A percentile compares a stretch with the other conserved stretches of the same genome.
phyloP scores from a whole-genome alignment of 2,888 invertebrate species.

The Ametastegia equiseti region DNA sequence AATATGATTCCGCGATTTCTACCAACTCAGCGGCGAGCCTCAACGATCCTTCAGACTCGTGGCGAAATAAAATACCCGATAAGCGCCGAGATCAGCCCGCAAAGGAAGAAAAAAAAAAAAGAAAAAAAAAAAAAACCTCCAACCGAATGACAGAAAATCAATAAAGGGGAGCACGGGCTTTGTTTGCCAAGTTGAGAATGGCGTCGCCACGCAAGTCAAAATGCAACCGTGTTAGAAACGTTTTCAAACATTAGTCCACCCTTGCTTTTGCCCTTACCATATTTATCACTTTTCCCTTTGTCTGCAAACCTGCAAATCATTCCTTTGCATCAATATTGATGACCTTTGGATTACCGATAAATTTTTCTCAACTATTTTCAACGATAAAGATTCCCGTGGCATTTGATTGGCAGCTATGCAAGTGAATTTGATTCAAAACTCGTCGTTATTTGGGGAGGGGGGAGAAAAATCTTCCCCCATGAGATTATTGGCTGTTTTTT shows the following conservation, averaged over 20 bases:
- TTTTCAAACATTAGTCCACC: neutral
- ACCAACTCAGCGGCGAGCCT: conserved; percentile 22
- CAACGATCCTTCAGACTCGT: conserved; percentile 34
- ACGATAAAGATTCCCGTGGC: too few species aligned
- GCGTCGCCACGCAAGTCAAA: conserved; percentile 19
- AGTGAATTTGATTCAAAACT: too few species aligned
- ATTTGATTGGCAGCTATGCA: too few species aligned
- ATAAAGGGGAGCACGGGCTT: conserved; percentile 29
- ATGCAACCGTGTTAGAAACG: neutral
- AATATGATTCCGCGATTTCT: conserved; percentile 24
- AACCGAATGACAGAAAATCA: conserved; percentile 34
- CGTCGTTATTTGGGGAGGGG: too few species aligned
- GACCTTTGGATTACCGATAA: too few species aligned
- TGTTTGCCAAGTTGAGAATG: conserved; percentile 31
- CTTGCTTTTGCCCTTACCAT: neutral
- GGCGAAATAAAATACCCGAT: conserved; percentile 39
- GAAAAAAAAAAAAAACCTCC: neutral
- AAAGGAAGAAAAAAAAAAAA: conserved; percentile 1
- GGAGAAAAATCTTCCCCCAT: too few species aligned
- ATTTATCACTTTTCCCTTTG: neutral
- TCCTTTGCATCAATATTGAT: neutral
- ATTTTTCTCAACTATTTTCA: too few species aligned
- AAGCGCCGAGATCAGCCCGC: conserved; percentile 13
- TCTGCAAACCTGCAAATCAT: neutral
- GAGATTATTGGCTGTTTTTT: too few species aligned